Evolutionary conservation across 2,797 vertebrate species (phyloP).

Genomic region (Phalanger gymnotis): DNA sequence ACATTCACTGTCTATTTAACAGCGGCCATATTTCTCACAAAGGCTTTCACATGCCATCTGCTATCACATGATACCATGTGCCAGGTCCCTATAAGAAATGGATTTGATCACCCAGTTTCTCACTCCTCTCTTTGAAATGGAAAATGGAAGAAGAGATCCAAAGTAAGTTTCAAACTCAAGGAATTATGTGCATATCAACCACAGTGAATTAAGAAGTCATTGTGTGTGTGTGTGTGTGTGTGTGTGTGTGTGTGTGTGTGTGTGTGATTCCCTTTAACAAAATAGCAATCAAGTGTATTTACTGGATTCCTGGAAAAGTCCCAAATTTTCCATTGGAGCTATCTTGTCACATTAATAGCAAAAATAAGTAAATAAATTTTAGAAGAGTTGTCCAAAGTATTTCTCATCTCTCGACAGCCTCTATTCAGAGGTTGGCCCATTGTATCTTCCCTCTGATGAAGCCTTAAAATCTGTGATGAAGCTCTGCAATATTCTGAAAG

Average conservation of each 20-base stretch:
- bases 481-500: not conserved
- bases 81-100: conserved; percentile 66
- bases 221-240: conserved; percentile 25
- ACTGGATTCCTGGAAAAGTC: conserved; percentile 32
- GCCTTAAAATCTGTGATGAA: not conserved
- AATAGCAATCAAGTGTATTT: conserved; percentile 55
- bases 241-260: conserved; percentile 14
- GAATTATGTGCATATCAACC: conserved; percentile 58
- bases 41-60: conserved; percentile 75
- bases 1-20: conserved; percentile 60
- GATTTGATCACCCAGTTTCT: conserved; percentile 64
- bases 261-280: conserved; percentile 49
- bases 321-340: conserved; percentile 27
- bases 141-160: conserved; percentile 56
- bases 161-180: conserved; percentile 68
- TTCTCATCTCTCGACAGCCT: not conserved
- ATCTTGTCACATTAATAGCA: conserved; percentile 37
- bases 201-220: conserved; percentile 62
- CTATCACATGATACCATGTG: conserved; percentile 64
- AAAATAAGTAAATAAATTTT: not conserved
- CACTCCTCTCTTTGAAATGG: conserved; percentile 71
- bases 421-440: not conserved
- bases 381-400: not conserved
- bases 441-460: not conserved
- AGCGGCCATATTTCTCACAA: conserved; percentile 64